Evolutionary conservation across 2,888 invertebrate species (phyloP).

Genomic region (Euzetes globulus): DNA sequence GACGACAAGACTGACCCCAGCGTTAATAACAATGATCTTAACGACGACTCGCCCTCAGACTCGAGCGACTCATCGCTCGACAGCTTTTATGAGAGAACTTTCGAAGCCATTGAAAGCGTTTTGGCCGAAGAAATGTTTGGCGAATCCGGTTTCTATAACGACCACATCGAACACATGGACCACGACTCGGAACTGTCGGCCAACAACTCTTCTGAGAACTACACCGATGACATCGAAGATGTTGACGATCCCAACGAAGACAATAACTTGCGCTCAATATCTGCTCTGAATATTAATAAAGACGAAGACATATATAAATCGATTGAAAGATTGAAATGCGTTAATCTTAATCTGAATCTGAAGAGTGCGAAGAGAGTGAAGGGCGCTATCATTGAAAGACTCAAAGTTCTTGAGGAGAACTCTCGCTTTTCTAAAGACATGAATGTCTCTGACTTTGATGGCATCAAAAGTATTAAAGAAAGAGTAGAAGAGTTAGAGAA

Average conservation of each 20-base stretch:
- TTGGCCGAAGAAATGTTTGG: conserved; percentile 63
- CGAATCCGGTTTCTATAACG: conserved; percentile 61
- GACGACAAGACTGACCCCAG: conserved; percentile 43
- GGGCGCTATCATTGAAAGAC: conserved; percentile 44
- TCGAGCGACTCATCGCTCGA: conserved; percentile 54
- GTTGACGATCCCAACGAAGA: background rate
- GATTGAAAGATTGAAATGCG: background rate
- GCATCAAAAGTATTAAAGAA: conserved; percentile 46
- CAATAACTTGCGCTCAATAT: background rate
- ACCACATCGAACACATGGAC: conserved; percentile 48
- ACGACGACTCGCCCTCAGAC: conserved; percentile 43
- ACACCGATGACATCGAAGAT: background rate
- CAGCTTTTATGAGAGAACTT: conserved; percentile 67
- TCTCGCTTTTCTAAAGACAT: conserved; percentile 43
- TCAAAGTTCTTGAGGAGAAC: conserved; percentile 46
- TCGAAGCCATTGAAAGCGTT: conserved; percentile 65
- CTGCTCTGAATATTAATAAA: background rate
- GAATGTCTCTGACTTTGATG: conserved; percentile 36
- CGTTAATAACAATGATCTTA: conserved; percentile 21
- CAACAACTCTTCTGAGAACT: background rate
- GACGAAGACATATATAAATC: conserved; percentile 14
- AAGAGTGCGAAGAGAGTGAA: conserved; percentile 34
- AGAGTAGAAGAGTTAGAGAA: conserved; percentile 46
- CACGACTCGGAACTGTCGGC: conserved; percentile 51
- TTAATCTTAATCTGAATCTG: conserved; percentile 10